Evolutionary conservation across 2,113 vertebrate species (phyloP).

Genomic region (Tragulus kanchil): DNA sequence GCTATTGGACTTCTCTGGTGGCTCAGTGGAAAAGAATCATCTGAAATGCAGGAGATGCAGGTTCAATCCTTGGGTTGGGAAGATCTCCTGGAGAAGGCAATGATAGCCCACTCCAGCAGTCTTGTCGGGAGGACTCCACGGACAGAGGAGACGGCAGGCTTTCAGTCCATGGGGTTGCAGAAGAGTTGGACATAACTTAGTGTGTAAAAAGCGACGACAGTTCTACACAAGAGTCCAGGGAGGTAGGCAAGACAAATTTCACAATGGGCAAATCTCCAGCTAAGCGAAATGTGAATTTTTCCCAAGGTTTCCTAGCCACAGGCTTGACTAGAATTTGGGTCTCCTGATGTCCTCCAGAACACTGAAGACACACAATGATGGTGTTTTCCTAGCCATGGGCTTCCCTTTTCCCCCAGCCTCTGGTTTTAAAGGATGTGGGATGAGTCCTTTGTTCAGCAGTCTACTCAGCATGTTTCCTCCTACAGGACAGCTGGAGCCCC

Average conservation of each 20-base stretch:
- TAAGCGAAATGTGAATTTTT: slow-evolving; percentile 12
- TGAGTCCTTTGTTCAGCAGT: not conserved
- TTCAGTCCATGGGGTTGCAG: not conserved
- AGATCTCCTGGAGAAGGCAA: not conserved
- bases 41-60: not conserved
- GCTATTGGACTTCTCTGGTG: not conserved
- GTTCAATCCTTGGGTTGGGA: not conserved
- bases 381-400: not conserved
- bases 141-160: not conserved
- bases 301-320: slow-evolving; percentile 8
- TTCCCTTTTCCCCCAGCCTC: not conserved
- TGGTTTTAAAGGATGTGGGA: not conserved
- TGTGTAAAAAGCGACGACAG: not conserved
- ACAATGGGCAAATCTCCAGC: slow-evolving; percentile 24
- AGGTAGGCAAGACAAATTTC: not conserved
- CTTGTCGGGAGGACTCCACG: not conserved
- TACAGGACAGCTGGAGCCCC: not conserved
- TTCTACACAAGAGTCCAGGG: not conserved
- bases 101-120: not conserved
- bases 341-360: slow-evolving; percentile 1
- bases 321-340: not conserved
- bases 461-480: not conserved
- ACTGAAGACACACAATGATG: not conserved
- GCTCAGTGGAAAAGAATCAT: not conserved
- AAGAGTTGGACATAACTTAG: not conserved